A percentile compares a stretch with the other conserved stretches of the same genome.
Conservation (phyloP, 2,888 invertebrate genomes). For the Caradrina clavipalpis region DNA sequence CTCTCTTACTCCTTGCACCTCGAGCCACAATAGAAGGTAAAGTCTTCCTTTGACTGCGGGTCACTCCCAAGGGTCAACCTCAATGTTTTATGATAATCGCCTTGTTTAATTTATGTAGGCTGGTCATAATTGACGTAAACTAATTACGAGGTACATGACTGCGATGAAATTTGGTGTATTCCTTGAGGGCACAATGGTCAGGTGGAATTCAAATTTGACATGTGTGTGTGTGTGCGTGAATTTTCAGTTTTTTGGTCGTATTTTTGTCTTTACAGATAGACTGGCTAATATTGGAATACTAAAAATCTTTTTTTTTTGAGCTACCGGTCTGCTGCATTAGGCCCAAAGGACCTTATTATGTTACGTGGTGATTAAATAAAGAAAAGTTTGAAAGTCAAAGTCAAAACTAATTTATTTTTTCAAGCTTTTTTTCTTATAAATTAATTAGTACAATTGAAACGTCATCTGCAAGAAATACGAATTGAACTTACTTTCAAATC, state of each 20-base stretch:
- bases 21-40: slow-evolving; percentile 66
- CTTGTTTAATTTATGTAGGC: slow-evolving; percentile 78
- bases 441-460: no score
- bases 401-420: no score
- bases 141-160: slow-evolving; percentile 61
- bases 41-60: slow-evolving; percentile 77
- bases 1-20: slow-evolving; percentile 46
- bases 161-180: slow-evolving; percentile 44
- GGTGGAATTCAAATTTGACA: slow-evolving; percentile 23
- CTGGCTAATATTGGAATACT: background rate
- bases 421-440: no score
- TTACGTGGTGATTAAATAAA: no score
- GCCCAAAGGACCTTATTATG: no score
- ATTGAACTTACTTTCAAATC: no score
- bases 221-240: background rate
- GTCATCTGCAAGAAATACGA: no score
- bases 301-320: no score
- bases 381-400: no score
- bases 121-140: slow-evolving; percentile 71
- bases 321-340: no score
- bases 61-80: slow-evolving; percentile 75
- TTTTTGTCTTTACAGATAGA: background rate
- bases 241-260: background rate
- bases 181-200: slow-evolving; percentile 23
- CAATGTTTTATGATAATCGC: slow-evolving; percentile 83